phyloP scores from a whole-genome alignment of 2,888 invertebrate species.

The Plebejus argus region DNA sequence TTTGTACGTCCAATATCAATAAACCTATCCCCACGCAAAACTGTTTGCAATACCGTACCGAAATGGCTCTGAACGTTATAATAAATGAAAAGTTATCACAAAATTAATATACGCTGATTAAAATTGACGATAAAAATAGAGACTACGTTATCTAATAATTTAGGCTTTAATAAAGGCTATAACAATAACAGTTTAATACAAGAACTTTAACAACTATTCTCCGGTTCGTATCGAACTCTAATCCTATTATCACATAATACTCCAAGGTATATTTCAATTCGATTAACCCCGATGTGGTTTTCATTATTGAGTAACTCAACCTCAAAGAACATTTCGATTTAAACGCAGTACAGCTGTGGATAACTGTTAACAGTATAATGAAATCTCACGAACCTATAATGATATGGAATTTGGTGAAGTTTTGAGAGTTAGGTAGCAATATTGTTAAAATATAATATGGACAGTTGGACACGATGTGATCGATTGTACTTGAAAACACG shows the following conservation, averaged over 20 bases:
- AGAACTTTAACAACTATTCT: background rate
- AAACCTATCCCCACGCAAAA: conserved; percentile 19
- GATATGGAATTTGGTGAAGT: background rate
- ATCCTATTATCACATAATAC: background rate
- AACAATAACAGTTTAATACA: background rate
- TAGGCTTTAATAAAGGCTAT: background rate
- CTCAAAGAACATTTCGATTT: conserved; percentile 27
- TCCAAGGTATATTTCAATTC: conserved; percentile 19
- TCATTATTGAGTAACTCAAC: conserved; percentile 8
- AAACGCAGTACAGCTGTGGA: conserved; percentile 10
- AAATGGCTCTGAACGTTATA: background rate
- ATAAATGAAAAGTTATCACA: background rate
- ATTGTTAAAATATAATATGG: no score
- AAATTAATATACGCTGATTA: background rate
- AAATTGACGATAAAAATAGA: background rate
- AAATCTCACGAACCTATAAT: background rate
- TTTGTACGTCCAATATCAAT: conserved; percentile 30
- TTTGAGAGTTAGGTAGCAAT: background rate
- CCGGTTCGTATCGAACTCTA: background rate
- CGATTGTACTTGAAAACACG: background rate
- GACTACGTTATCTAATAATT: background rate
- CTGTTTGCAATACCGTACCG: conserved; percentile 2
- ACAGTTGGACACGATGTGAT: no score
- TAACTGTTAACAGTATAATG: conserved; percentile 31
- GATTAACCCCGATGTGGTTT: conserved; percentile 19